These are phyloP conservation scores for Epiblema foenella DNA, from an alignment of 2,888 invertebrate genomes.

Conservation along the genomic window DNA sequence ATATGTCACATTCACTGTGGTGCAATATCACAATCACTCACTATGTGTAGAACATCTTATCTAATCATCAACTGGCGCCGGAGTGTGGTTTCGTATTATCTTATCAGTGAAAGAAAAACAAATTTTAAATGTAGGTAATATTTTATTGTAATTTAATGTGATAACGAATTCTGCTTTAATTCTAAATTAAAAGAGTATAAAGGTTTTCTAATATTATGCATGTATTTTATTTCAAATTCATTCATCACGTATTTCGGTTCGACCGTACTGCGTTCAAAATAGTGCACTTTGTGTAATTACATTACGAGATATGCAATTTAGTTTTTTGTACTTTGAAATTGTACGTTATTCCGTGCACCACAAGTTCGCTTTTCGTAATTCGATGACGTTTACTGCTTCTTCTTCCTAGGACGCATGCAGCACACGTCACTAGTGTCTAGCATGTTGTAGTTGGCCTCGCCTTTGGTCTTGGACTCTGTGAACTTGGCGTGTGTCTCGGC, in stretches of 20 bases:
- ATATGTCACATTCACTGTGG: background rate
- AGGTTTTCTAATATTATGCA: conserved; percentile 9
- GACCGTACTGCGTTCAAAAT: conserved; percentile 14
- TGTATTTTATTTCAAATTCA: conserved; percentile 4
- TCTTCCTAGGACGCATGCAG: conserved; percentile 80
- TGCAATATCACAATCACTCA: background rate
- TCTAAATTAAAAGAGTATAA: background rate
- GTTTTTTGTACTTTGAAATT: background rate
- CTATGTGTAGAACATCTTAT: background rate
- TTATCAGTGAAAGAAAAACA: conserved; percentile 15
- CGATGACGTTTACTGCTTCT: conserved; percentile 68
- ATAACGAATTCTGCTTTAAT: background rate
- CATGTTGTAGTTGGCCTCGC: conserved; percentile 89
- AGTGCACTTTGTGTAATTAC: background rate
- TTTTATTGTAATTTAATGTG: conserved; percentile 24
- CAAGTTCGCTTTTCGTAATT: background rate
- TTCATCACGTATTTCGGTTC: conserved; percentile 1
- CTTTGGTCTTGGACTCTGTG: conserved; percentile 86
- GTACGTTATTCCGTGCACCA: background rate
- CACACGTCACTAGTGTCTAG: conserved; percentile 76
- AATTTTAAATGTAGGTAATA: conserved; percentile 10
- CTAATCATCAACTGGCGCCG: background rate
- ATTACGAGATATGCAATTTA: background rate
- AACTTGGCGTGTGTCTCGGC: conserved; percentile 90
- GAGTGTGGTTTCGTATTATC: background rate